These are phyloP conservation scores for Cavia porcellus DNA, from an alignment of 2,113 vertebrate genomes.

Conservation along the genomic window DNA sequence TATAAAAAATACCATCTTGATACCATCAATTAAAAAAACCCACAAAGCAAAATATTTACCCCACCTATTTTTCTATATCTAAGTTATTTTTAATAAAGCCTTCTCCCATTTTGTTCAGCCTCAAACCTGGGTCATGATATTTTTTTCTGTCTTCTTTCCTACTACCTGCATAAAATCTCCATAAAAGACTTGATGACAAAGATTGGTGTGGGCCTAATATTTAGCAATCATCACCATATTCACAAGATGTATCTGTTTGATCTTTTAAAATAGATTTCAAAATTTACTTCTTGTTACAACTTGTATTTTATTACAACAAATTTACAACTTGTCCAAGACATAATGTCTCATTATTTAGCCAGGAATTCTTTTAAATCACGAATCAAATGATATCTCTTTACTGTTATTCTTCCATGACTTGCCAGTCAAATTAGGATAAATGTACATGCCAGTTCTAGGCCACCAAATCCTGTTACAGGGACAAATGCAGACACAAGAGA, in stretches of 20 bases:
- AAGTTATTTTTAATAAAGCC: neutral
- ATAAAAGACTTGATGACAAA: neutral
- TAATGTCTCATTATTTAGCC: neutral
- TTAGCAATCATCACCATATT: neutral
- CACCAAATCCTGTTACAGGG: neutral
- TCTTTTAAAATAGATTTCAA: neutral
- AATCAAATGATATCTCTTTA: neutral
- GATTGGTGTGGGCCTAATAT: neutral
- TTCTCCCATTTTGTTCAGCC: neutral
- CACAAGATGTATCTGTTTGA: neutral
- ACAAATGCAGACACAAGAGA: neutral
- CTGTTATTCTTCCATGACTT: neutral
- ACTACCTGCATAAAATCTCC: neutral
- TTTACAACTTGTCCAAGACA: neutral
- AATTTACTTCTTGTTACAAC: neutral
- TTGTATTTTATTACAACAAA: too few species aligned
- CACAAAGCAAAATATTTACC: neutral
- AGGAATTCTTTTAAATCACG: neutral
- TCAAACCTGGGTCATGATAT: neutral
- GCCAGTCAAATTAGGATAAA: neutral
- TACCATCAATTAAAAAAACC: neutral
- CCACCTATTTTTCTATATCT: neutral
- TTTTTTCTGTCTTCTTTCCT: neutral
- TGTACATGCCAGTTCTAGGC: accelerated
- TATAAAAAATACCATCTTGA: neutral